Conservation (phyloP, 2,888 invertebrate genomes). For the Blastobasis adustella region DNA sequence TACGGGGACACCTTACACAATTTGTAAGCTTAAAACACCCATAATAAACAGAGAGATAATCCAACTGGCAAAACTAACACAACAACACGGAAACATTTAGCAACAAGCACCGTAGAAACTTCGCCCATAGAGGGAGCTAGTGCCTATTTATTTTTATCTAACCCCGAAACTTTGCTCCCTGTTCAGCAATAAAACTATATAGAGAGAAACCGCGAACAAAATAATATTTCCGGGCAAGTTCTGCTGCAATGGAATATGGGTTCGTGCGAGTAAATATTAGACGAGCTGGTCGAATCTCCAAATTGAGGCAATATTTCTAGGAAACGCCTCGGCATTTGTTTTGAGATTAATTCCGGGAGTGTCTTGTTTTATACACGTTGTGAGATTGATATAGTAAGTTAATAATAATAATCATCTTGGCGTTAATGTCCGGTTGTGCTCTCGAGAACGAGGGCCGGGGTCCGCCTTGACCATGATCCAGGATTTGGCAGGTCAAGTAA, state of each 20-base stretch:
- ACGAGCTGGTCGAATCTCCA: background rate
- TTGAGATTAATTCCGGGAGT: no score
- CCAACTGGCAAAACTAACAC: background rate
- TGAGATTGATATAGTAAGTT: no score
- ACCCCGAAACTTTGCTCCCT: slow-evolving; percentile 22
- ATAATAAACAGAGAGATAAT: no score
- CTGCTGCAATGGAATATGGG: background rate
- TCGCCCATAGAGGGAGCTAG: slow-evolving; percentile 14
- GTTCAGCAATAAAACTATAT: slow-evolving; percentile 26
- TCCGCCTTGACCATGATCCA: no score
- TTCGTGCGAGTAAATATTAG: background rate
- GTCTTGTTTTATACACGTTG: no score
- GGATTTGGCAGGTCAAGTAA: no score
- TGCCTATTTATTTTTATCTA: slow-evolving; percentile 26
- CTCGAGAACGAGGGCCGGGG: no score
- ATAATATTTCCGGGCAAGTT: slow-evolving; percentile 10
- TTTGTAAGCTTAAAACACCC: no score
- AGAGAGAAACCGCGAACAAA: slow-evolving; percentile 20
- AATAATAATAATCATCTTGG: no score
- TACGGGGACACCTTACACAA: no score
- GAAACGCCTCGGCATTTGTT: no score
- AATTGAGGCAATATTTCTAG: background rate
- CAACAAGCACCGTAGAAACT: slow-evolving; percentile 20
- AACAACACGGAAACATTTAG: background rate
- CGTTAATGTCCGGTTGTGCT: no score